Percentiles rank a stretch among this genome's conserved stretches.
Conservation (phyloP, 2,113 vertebrate species). For the Amphiprion percula region DNA sequence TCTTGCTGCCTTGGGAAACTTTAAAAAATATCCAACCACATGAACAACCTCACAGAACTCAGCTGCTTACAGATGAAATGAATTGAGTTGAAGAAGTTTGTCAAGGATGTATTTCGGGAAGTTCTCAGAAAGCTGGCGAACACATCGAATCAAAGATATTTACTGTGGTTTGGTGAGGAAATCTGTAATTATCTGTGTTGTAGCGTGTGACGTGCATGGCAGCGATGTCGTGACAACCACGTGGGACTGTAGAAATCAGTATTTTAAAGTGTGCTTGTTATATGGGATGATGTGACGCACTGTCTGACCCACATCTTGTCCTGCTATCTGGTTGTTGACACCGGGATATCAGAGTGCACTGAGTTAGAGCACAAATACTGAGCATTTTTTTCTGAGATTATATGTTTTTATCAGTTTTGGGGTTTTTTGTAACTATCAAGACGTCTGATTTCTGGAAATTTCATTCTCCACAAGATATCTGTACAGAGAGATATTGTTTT, state of each 20-base stretch:
- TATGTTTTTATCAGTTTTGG: too few species aligned
- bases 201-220: not conserved
- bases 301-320: constrained; percentile 23
- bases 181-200: not conserved
- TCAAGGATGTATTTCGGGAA: not conserved
- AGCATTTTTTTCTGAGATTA: not conserved
- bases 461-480: too few species aligned
- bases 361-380: not conserved
- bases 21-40: not conserved
- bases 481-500: too few species aligned
- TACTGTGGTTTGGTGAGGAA: not conserved
- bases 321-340: constrained; percentile 4
- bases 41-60: constrained; percentile 1
- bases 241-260: not conserved
- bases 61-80: not conserved
- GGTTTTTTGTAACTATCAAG: not conserved
- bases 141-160: not conserved
- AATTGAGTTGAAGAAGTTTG: not conserved
- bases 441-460: not conserved
- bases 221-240: not conserved
- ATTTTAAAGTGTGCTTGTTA: not conserved
- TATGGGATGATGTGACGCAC: not conserved
- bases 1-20: not conserved
- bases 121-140: not conserved
- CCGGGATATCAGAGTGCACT: not conserved